Conservation (phyloP, 2,888 invertebrate genomes). For the Cheilosia vernalis region DNA sequence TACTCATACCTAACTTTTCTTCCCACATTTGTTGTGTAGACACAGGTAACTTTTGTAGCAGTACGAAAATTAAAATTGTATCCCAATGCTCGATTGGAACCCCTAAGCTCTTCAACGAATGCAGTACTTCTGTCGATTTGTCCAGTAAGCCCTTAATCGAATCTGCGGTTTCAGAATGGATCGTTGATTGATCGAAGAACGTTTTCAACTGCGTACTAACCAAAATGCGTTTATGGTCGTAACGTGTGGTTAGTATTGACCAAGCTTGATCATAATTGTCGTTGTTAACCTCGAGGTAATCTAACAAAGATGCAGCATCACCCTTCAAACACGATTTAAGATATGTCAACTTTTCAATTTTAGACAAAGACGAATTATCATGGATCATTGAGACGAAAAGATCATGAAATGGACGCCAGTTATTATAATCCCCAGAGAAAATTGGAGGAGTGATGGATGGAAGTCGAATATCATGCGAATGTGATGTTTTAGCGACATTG, state of each 20-base stretch:
- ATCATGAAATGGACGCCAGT: constrained; percentile 20
- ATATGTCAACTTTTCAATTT: constrained; percentile 2
- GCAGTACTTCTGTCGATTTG: too few species aligned
- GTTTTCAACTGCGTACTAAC: constrained; percentile 21
- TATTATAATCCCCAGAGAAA: constrained; percentile 16
- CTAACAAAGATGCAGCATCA: neutral
- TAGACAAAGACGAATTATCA: neutral
- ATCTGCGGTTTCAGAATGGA: constrained; percentile 3
- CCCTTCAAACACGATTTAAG: constrained; percentile 19
- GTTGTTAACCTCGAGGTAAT: constrained; percentile 18
- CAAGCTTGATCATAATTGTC: constrained; percentile 23
- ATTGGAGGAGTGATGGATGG: constrained; percentile 9
- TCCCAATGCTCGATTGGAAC: too few species aligned
- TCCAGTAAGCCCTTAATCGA: too few species aligned
- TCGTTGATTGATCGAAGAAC: constrained; percentile 17
- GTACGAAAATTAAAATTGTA: too few species aligned
- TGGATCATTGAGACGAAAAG: constrained; percentile 17
- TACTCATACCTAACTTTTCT: too few species aligned
- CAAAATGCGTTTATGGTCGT: constrained; percentile 31
- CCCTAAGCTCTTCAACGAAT: too few species aligned
- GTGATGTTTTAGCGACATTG: too few species aligned
- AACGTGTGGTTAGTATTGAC: constrained; percentile 23
- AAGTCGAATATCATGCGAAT: neutral
- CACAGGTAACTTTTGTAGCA: too few species aligned
- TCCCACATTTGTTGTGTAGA: too few species aligned